Evolutionary conservation across 2,113 vertebrate genomes (phyloP), one percentile per base, ranked within the genome.

Genomic region (Tichodroma muraria): DNA sequence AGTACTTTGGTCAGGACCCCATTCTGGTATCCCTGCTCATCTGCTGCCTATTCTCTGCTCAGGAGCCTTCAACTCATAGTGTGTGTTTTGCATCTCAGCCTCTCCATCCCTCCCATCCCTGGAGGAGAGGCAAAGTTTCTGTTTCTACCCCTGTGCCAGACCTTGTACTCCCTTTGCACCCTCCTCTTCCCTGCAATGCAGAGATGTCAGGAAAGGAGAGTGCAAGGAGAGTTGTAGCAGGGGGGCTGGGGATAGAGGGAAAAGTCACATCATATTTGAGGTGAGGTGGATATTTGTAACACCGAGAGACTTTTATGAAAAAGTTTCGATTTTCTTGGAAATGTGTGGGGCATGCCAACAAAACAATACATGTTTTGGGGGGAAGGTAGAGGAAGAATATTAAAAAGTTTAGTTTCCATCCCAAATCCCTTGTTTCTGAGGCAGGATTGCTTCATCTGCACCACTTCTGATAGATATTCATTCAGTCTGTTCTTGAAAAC

Each of bases 401-500:
- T 5, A 66, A 70, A 57, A 44, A 47, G 11, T 54, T 85, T 30
- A 1, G 2, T 52, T 79, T 71, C 38, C 27, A 60, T 71, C 40
- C 44, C 37, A 76, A 64, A 82, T 78, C 40, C 15, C 37, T 68
- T 61, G 33, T 25, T 71, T 80, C 53, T 61, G 42, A 49, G 42
- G 25, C 47, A 80, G 37, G 27, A 69, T 85, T 90, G 66, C 33
- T 94, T 92, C 28, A 72, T 49, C 31, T 72, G 57, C 37, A 31
- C 40, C 22, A 9, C 47, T 85, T 71, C 50, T 57, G 11, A 30
- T 11, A 79, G 73, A 23, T 57, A 20, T 65, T 82, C 11, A 11
- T 69, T 85, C 59, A 66, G 37, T 33, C 54, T 88, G 2, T 69
- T 85, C 59, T 42, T 86, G 83, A 88, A 94, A 86, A 80, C 35